A percentile compares a stretch with the other conserved stretches of the same genome.
These are phyloP conservation scores for Agrotis ipsilon DNA, from an alignment of 2,888 invertebrate genomes.

Conservation along the genomic window DNA sequence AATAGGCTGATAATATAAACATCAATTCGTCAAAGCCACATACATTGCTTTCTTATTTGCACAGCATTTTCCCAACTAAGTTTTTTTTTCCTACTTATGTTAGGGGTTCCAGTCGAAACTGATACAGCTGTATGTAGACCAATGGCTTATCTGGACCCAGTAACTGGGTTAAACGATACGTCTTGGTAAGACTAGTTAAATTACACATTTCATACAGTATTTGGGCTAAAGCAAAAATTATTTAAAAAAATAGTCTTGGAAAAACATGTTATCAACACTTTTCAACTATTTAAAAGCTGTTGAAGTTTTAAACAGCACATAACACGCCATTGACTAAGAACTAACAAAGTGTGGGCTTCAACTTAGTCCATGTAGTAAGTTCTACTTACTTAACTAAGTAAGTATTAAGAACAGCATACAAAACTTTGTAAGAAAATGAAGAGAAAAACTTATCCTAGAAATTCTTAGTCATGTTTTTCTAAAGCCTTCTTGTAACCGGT, in stretches of 20 bases:
- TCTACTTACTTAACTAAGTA: background rate
- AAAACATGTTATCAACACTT: slow-evolving; percentile 16
- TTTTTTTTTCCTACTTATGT: too few relatives aligned
- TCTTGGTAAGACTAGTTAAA: too few relatives aligned
- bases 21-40: background rate
- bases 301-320: slow-evolving; percentile 12
- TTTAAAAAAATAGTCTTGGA: slow-evolving; percentile 9
- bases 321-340: slow-evolving; percentile 20
- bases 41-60: too few relatives aligned
- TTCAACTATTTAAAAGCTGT: too few relatives aligned
- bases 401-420: background rate
- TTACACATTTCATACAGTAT: too few relatives aligned
- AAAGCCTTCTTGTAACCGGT: background rate
- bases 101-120: too few relatives aligned
- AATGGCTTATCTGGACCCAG: too few relatives aligned
- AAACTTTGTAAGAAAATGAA: slow-evolving; percentile 4
- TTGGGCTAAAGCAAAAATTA: too few relatives aligned
- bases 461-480: background rate
- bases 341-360: slow-evolving; percentile 17
- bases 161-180: too few relatives aligned
- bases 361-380: slow-evolving; percentile 9
- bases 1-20: background rate
- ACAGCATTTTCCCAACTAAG: too few relatives aligned
- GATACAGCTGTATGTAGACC: too few relatives aligned
- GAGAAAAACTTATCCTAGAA: background rate